Evolutionary conservation across 2,888 invertebrate genomes (phyloP).

Genomic region (Beris chalybata): DNA sequence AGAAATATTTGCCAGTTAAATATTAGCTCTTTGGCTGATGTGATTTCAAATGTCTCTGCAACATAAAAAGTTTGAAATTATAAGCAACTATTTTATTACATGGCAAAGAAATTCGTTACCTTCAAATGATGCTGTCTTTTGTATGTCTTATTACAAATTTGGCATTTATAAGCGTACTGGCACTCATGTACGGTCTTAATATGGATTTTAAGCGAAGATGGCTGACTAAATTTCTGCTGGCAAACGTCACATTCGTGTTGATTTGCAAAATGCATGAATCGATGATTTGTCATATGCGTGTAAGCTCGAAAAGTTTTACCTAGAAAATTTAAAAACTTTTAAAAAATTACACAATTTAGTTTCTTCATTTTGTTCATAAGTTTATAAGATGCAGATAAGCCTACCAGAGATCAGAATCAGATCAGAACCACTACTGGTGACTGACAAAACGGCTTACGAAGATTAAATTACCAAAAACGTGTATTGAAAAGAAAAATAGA

Average conservation of each 20-base stretch:
- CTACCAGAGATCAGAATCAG: too few species aligned
- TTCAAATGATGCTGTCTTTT: conserved; percentile 32
- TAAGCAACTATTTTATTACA: background rate
- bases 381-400: too few species aligned
- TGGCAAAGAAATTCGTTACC: background rate
- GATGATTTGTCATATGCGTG: conserved; percentile 32
- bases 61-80: background rate
- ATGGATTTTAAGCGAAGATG: conserved; percentile 30
- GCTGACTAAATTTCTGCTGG: conserved; percentile 27
- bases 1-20: too few species aligned
- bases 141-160: conserved; percentile 15
- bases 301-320: conserved; percentile 30
- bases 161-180: conserved; percentile 14
- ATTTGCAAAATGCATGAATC: conserved; percentile 30
- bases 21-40: conserved; percentile 11
- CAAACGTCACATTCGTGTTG: conserved; percentile 28
- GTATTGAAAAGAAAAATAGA: too few species aligned
- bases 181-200: conserved; percentile 20
- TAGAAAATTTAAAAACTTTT: background rate
- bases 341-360: background rate
- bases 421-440: too few species aligned
- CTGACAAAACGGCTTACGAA: too few species aligned
- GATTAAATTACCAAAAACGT: too few species aligned
- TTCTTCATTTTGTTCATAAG: too few species aligned
- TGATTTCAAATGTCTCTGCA: conserved; percentile 24